These are phyloP conservation scores for Ormyrus labotus DNA, from an alignment of 2,888 invertebrate species.

Conservation along the genomic window DNA sequence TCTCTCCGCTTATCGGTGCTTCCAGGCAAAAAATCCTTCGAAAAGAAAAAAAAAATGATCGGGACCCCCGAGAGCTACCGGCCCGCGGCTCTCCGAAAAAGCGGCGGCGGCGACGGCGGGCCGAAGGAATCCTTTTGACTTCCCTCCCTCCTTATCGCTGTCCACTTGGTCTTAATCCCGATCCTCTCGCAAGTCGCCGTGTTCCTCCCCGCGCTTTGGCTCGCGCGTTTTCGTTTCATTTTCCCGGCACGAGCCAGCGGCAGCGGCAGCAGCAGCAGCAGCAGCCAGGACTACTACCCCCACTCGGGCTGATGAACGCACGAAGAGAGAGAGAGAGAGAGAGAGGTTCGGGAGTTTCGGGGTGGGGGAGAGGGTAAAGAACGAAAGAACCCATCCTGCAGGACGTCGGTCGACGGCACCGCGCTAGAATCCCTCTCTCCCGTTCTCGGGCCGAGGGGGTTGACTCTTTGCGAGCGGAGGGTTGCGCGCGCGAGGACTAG, in stretches of 20 bases:
- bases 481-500: slow-evolving; percentile 43
- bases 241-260: slow-evolving; percentile 29
- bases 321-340: background rate
- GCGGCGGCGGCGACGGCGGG: too few relatives aligned
- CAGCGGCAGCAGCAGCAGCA: too few relatives aligned
- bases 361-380: slow-evolving; percentile 8
- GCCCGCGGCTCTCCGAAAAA: too few relatives aligned
- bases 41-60: too few relatives aligned
- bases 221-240: slow-evolving; percentile 47
- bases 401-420: slow-evolving; percentile 64
- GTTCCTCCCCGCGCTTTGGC: slow-evolving; percentile 10
- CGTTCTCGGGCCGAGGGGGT: slow-evolving; percentile 19
- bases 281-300: slow-evolving; percentile 9
- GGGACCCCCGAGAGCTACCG: too few relatives aligned
- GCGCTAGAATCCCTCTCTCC: slow-evolving; percentile 25
- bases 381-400: slow-evolving; percentile 65
- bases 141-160: slow-evolving; percentile 9
- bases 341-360: background rate
- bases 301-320: background rate
- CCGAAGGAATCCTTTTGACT: background rate
- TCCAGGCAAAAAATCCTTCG: too few relatives aligned
- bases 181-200: slow-evolving; percentile 1
- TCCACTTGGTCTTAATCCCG: slow-evolving; percentile 39
- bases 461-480: slow-evolving; percentile 24
- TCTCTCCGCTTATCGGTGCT: too few relatives aligned